Evolutionary conservation across 2,113 vertebrate species (phyloP).

Genomic region (Pelecanoides urinatrix): DNA sequence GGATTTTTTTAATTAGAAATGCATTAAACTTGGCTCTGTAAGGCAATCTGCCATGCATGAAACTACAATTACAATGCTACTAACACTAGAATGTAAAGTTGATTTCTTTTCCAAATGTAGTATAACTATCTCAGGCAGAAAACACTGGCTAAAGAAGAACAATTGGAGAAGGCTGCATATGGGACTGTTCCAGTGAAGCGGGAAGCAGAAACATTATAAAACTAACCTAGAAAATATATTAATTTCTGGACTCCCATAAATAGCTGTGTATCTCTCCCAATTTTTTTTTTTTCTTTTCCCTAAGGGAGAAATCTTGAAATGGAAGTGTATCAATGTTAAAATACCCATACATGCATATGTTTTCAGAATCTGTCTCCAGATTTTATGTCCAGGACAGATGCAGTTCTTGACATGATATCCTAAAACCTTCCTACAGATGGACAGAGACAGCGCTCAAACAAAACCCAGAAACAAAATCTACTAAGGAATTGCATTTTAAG

Average conservation of each 20-base stretch:
- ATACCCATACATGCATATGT: not conserved
- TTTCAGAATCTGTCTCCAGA: not conserved
- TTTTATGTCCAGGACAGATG: not conserved
- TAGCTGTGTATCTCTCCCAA: not conserved
- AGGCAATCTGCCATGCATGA: not conserved
- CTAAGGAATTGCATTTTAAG: not conserved
- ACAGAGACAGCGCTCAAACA: not conserved
- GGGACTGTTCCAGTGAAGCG: not conserved
- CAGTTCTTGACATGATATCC: not conserved
- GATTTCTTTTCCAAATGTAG: constrained; percentile 44
- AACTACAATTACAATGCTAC: constrained; percentile 9
- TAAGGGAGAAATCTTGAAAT: not conserved
- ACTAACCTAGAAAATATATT: not conserved
- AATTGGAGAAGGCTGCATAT: not conserved
- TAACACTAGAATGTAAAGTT: not conserved
- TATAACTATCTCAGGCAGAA: not conserved
- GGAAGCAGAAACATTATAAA: constrained; percentile 13
- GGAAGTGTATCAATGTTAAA: not conserved
- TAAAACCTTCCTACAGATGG: not conserved
- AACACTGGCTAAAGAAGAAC: constrained; percentile 18
- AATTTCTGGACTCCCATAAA: not conserved
- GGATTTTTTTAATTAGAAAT: constrained; percentile 37
- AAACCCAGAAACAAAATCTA: not conserved
- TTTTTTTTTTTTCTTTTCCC: not conserved
- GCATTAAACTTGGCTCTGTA: constrained; percentile 25